Percentiles rank a stretch among this genome's conserved stretches.
These are phyloP conservation scores for Callipepla californica DNA, from an alignment of 2,113 vertebrate genomes.

Conservation along the genomic window DNA sequence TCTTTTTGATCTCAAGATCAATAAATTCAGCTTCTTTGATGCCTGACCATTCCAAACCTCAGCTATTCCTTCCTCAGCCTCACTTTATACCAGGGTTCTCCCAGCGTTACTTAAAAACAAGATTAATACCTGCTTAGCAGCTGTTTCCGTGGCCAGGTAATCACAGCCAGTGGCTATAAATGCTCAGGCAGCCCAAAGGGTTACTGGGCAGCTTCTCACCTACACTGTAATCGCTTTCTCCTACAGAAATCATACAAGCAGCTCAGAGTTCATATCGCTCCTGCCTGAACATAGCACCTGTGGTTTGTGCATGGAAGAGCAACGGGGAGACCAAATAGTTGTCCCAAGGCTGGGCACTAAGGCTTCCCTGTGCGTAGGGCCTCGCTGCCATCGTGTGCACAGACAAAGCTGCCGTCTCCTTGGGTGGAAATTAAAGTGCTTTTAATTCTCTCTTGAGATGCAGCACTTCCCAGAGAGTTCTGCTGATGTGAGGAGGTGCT, in stretches of 20 bases:
- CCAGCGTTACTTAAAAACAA: background rate
- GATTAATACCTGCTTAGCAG: background rate
- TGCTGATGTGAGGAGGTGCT: conserved; percentile 16
- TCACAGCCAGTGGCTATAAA: background rate
- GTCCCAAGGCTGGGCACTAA: background rate
- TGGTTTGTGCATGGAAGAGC: background rate
- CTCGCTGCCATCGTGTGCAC: background rate
- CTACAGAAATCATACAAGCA: background rate
- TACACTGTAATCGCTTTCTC: background rate
- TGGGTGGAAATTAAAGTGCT: conserved; percentile 15
- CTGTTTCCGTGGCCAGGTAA: background rate
- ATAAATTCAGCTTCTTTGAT: background rate
- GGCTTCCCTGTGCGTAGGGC: background rate
- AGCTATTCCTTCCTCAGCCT: background rate
- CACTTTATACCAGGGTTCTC: background rate
- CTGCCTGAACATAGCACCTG: background rate
- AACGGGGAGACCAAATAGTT: background rate
- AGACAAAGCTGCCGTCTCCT: background rate
- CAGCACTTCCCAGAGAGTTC: conserved; percentile 14
- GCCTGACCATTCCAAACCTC: background rate
- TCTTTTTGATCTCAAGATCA: background rate
- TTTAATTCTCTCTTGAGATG: conserved; percentile 6
- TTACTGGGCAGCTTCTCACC: background rate
- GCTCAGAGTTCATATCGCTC: background rate
- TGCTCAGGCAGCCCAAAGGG: background rate